Base-by-base conservation (phyloP, 2,888 invertebrate genomes). In the Zeuzera pyrina region DNA sequence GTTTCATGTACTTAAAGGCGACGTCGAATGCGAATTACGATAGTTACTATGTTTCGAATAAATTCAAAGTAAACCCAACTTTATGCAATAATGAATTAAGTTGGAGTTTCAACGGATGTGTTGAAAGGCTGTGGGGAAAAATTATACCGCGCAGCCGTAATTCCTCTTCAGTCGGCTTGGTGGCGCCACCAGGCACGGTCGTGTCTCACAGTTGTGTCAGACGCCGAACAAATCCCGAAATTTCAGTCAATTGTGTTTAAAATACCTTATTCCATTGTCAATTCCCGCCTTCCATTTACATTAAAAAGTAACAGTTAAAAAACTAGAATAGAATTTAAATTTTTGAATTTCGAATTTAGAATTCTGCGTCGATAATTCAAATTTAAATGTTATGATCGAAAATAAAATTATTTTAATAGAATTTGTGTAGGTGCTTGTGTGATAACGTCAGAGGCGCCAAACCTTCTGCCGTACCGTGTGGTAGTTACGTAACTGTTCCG, bases 401-500 rank as follows among this genome's bases (percentile, higher is more conserved):
- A n/a, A n/a, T n/a, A n/a, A n/a, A n/a, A n/a, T n/a, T n/a, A n/a
- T n/a, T n/a, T n/a, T n/a, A n/a, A n/a, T n/a, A n/a, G n/a, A n/a
- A n/a, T n/a, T n/a, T n/a, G n/a, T n/a, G n/a, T n/a, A n/a, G n/a
- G n/a, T n/a, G n/a, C n/a, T n/a, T n/a, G 25, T 13, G 25, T 12
- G 12, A 12, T 12, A 25, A 41, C 47, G 57, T 43, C 65, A 65
- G 66, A 39, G 67, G 66, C 57, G 60, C 53, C 48, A 52, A 71
- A 73, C 65, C 49, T 60, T 71, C 62, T 46, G 33, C 54, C 51
- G 58, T 57, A 59, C 49, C 59, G 70, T 65, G 52, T 57, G 57
- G 61, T 44, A 52, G 61, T 81, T 83, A 74, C 81, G 76, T 76
- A 83, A 83, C 71, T 41, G 67, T 69, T 63, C 72, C 74, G 71